Conservation (phyloP, 2,888 invertebrate genomes). For the Pterobdella sp. region DNA sequence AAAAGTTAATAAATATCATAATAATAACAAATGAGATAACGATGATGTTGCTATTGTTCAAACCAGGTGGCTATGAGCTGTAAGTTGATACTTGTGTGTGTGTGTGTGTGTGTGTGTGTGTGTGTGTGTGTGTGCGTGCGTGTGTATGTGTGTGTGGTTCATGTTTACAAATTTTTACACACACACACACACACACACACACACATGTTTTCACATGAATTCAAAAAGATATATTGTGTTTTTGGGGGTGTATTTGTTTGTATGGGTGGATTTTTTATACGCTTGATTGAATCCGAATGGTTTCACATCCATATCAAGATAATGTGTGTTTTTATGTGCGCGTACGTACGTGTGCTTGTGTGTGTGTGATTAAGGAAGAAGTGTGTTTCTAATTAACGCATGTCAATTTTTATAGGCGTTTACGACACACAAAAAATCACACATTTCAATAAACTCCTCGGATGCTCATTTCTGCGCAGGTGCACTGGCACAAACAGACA, state of each 20-base stretch:
- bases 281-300: neutral
- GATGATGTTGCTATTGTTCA: too few species aligned
- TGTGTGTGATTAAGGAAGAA: neutral
- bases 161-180: too few species aligned
- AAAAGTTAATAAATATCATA: too few species aligned
- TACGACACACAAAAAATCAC: too few species aligned
- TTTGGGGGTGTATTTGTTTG: neutral
- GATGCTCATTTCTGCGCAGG: too few species aligned
- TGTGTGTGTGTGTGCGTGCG: slow-evolving; percentile 13
- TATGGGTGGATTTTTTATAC: neutral
- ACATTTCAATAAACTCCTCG: too few species aligned
- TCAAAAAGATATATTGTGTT: too few species aligned
- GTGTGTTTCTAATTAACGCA: neutral
- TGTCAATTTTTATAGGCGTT: neutral
- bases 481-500: too few species aligned
- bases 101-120: slow-evolving; percentile 16
- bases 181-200: too few species aligned
- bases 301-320: neutral
- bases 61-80: neutral
- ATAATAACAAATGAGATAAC: too few species aligned
- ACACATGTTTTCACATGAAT: too few species aligned
- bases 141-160: slow-evolving; percentile 11
- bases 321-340: neutral
- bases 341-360: neutral
- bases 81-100: slow-evolving; percentile 11